Evolutionary conservation across 2,888 invertebrate species (phyloP), one percentile per base, ranked within the genome.

Genomic region (Aspidiotus destructor): DNA sequence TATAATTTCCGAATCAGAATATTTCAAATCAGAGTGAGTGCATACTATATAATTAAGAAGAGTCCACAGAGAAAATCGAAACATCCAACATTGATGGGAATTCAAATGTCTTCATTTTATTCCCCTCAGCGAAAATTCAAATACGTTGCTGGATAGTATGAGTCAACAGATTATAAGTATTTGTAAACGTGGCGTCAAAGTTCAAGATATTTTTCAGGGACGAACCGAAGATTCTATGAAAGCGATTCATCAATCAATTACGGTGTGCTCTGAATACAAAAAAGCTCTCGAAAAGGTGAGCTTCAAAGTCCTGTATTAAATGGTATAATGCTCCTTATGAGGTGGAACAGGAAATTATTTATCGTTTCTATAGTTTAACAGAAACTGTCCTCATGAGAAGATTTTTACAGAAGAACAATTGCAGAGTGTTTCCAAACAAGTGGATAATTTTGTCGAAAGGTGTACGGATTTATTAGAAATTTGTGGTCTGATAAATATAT

Each of bases 91-190:
- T 1, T 5, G 5, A 5, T 28, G 5, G 28, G 5, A 3, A 28
- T 5, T 5, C 28, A 28, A 28, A 28, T 28, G 6, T 48, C 48
- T 48, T 3, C n/a, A 48, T 48, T n/a, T 48, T 48, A 1, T 13
- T 40, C 40, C 11, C 41, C 52, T 2, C 63, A 63, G 63, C 5
- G 53, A 63, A 63, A 63, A 63, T 16, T 16, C 55, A 53, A 15
- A 41, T 28, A 5, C 54, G 16, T 15, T 63, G 41, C 7, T 63
- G 5, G 41, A 8, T 2, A 63, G 63, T 13, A 41, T 63, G 11
- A 63, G 63, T 13, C 53, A 63, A 63, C 63, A 63, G 54, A 63
- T 63, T 15, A n/a, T 63, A 1, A 63, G 53, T 54, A 28, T 63
- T n/a, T 63, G 63, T 41, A 13, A 41, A 11, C 28, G 41, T 11